Base-by-base conservation (phyloP, 2,888 invertebrate species). In the Cheilosia vulpina region DNA sequence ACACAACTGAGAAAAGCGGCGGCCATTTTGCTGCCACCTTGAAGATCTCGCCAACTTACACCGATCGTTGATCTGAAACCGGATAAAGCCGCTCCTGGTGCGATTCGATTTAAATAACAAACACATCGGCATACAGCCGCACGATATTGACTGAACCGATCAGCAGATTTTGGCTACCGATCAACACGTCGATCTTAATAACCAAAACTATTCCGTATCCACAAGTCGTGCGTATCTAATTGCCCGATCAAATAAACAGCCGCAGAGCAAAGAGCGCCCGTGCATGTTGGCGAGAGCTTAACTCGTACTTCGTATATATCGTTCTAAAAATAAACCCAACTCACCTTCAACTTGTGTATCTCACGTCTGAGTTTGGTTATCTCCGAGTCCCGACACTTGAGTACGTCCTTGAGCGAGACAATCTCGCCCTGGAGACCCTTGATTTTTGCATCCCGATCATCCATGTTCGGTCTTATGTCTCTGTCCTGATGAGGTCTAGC, bases 271-370 rank as follows among this genome's bases (percentile, higher is more conserved):
- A 34, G 4, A 4, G 15, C 21, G 24, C n/a, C 7, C 50, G 31
- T 11, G 38, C 15, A 24, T 58, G 58, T 60, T 24, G 43, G 41
- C 27, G 45, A 4, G 24, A 21, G 60, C 41, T 73, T 4, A 2
- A 31, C 31, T 31, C 31, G 31, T 31, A 2, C 2, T 11, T 31
- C 11, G 63, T 45, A 2, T 31, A 4, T 27, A 13, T n/a, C 4
- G 63, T 45, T 55, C 55, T 63, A 11, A 38, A 69, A 57, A 50
- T 50, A 34, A 27, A 47, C 45, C 45, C 45, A 9, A 90, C 92
- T 92, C 90, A 94, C 95, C 94, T 94, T 95, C 58, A 95, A 91
- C 90, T 96, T 96, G 90, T 96, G 95, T 66, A 95, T 94, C 92
- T 96, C 96, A 69, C 95, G 93, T 89, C 95, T 94, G 53, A 96